A percentile compares a stretch with the other conserved stretches of the same genome.
phyloP scores from a whole-genome alignment of 1,140 invertebrate species.

The Lepidurus apus region DNA sequence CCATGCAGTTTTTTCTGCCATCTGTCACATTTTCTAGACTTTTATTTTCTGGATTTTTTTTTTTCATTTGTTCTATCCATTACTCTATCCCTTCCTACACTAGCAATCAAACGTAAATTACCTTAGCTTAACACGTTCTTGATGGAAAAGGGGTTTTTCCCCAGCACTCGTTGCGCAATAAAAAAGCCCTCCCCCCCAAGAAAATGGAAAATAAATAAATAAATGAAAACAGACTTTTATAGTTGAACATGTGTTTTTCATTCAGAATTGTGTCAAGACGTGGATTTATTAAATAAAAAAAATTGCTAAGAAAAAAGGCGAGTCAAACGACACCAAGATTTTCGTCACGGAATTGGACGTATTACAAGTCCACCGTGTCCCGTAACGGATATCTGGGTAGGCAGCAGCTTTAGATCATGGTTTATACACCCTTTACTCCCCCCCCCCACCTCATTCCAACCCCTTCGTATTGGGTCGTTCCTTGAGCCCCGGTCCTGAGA shows the following conservation, averaged over 20 bases:
- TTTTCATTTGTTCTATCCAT: not conserved
- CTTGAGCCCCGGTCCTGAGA: not conserved
- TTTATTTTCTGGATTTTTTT: not conserved
- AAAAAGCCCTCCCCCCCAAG: too few species aligned
- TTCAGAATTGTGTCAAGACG: too few species aligned
- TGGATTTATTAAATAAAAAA: too few species aligned
- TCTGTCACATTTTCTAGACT: not conserved
- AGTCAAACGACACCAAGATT: too few species aligned
- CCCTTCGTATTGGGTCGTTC: not conserved
- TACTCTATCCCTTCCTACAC: not conserved
- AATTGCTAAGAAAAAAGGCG: too few species aligned
- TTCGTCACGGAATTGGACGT: not conserved
- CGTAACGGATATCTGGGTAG: slow-evolving; percentile 6
- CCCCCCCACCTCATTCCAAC: not conserved
- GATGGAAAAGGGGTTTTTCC: too few species aligned
- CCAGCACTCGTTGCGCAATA: too few species aligned
- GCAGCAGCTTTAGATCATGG: slow-evolving; percentile 21
- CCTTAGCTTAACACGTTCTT: too few species aligned
- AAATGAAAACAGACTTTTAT: too few species aligned
- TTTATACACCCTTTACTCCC: not conserved
- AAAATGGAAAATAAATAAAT: too few species aligned
- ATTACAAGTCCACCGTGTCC: not conserved
- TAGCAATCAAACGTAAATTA: not conserved
- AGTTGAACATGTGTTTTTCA: too few species aligned
- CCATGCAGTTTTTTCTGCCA: not conserved